Percentiles rank a stretch among this genome's conserved stretches.
phyloP scores from a whole-genome alignment of 2,797 vertebrate species.

The Notamacropus eugenii region DNA sequence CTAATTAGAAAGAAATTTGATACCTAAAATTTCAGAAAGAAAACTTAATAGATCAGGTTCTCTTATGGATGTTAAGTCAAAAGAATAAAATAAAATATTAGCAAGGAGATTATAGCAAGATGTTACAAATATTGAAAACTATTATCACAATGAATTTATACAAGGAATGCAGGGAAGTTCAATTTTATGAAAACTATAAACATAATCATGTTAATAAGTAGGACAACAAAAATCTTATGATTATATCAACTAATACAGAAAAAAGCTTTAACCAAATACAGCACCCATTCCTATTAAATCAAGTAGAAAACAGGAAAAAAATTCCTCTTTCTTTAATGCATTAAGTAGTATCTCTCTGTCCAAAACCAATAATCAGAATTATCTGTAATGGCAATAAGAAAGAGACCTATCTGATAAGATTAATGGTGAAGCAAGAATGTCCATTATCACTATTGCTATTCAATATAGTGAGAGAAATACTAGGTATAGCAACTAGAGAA shows the following conservation, averaged over 20 bases:
- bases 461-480: not conserved
- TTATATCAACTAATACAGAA: not conserved
- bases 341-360: not conserved
- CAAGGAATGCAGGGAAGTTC: not conserved
- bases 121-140: not conserved
- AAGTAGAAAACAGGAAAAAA: not conserved
- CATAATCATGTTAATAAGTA: not conserved
- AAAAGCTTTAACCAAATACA: not conserved
- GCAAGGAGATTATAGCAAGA: not conserved
- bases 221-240: not conserved
- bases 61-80: not conserved
- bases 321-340: not conserved
- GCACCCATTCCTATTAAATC: not conserved
- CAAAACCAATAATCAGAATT: not conserved
- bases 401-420: not conserved
- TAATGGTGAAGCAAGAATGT: not conserved
- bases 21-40: not conserved
- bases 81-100: not conserved
- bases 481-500: not conserved
- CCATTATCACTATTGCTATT: not conserved
- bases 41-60: not conserved
- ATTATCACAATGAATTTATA: not conserved
- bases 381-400: not conserved
- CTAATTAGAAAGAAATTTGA: not conserved
- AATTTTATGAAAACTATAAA: not conserved